Percentiles rank a stretch among this genome's conserved stretches.
phyloP scores from a whole-genome alignment of 2,888 invertebrate genomes.

The Synergus laeviventris region DNA sequence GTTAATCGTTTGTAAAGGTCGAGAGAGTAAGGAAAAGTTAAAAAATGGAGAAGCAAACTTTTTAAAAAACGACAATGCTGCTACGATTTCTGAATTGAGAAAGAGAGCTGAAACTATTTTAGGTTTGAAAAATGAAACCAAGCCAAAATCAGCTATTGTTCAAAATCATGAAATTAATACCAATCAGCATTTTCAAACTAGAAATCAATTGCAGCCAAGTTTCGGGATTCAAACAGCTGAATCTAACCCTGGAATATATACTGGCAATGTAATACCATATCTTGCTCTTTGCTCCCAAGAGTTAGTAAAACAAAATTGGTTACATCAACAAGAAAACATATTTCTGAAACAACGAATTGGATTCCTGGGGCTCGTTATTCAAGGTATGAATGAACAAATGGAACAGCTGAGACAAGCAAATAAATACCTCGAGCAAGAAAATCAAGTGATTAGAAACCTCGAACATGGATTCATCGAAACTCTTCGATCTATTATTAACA shows the following conservation, averaged over 20 bases:
- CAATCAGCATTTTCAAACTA: neutral
- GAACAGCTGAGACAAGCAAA: neutral
- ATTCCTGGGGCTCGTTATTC: neutral
- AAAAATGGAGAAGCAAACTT: neutral
- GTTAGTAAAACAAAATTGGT: neutral
- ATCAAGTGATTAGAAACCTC: neutral
- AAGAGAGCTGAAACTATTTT: neutral
- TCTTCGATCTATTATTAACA: neutral
- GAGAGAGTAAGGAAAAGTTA: constrained; percentile 7
- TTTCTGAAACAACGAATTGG: neutral
- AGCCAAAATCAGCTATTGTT: neutral
- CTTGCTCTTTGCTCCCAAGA: neutral
- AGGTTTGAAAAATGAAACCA: neutral
- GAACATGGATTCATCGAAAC: neutral
- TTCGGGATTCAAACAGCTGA: neutral
- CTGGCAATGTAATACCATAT: neutral
- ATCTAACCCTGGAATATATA: neutral
- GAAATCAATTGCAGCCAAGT: neutral
- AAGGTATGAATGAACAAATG: neutral
- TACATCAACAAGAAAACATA: neutral
- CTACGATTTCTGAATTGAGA: neutral
- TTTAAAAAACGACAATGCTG: too few species aligned
- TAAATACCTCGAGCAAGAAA: neutral
- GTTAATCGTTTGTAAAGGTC: constrained; percentile 61
- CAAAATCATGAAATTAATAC: neutral